Evolutionary conservation across 1,140 invertebrate species (phyloP).

Genomic region (Carposina sasakii): DNA sequence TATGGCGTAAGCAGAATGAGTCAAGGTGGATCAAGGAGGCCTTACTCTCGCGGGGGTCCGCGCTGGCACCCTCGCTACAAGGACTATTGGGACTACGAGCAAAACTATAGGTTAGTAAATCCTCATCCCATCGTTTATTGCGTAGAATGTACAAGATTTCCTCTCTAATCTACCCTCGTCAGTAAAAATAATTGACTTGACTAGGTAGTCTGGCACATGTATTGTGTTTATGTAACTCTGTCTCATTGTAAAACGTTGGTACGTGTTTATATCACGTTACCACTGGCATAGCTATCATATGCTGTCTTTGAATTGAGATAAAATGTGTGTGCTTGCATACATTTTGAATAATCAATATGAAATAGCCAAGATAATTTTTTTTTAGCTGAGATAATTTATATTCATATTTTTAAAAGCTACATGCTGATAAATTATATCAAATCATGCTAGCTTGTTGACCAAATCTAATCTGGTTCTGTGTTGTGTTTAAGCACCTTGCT

Average conservation of each 20-base stretch:
- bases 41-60: constrained; percentile 62
- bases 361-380: too few species aligned
- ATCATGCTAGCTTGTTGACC: too few species aligned
- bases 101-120: constrained; percentile 55
- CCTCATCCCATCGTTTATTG: background rate
- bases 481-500: too few species aligned
- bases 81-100: constrained; percentile 66
- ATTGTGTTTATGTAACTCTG: background rate
- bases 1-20: constrained; percentile 59
- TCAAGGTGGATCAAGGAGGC: constrained; percentile 59
- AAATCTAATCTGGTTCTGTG: too few species aligned
- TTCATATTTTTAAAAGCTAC: too few species aligned
- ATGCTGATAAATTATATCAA: too few species aligned
- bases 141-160: background rate
- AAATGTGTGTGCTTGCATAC: too few species aligned
- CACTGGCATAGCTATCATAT: background rate
- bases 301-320: background rate
- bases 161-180: background rate
- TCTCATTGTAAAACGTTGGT: background rate
- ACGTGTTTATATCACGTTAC: background rate
- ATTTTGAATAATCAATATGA: too few species aligned
- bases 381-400: too few species aligned
- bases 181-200: background rate
- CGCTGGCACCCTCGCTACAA: constrained; percentile 66
- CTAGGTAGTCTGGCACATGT: background rate